Percentiles rank a stretch among this genome's conserved stretches.
phyloP scores from a whole-genome alignment of 2,113 vertebrate genomes.

The Microcebus tavaratra region DNA sequence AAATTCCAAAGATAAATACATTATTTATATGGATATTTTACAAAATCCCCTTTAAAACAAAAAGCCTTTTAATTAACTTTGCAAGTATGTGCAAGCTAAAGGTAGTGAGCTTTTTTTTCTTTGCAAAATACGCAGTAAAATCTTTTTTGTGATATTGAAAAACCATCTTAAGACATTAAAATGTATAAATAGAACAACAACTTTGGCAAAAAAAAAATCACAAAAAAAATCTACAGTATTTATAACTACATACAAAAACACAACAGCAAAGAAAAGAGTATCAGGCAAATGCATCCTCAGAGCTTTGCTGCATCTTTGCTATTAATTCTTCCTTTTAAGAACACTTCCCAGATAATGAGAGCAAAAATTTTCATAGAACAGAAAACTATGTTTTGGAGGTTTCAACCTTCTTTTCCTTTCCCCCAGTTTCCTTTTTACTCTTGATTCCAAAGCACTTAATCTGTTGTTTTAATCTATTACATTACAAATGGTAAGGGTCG shows the following conservation, averaged over 20 bases:
- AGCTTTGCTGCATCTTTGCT: slow-evolving; percentile 86
- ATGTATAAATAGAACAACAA: slow-evolving; percentile 97
- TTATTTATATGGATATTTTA: slow-evolving; percentile 99
- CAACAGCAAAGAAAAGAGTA: slow-evolving; percentile 92
- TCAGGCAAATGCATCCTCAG: slow-evolving; percentile 88
- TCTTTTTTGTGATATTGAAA: slow-evolving; percentile 90
- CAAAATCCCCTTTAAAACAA: slow-evolving; percentile 92
- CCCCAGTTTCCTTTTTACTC: slow-evolving; percentile 69
- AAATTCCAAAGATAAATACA: slow-evolving; percentile 99
- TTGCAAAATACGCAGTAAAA: slow-evolving; percentile 92
- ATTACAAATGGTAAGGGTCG: slow-evolving; percentile 66
- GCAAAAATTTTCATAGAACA: slow-evolving; percentile 83
- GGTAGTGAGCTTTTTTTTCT: slow-evolving; percentile 93
- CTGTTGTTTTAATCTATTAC: slow-evolving; percentile 66
- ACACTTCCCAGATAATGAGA: slow-evolving; percentile 91
- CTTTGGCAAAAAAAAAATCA: slow-evolving; percentile 95
- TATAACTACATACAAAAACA: slow-evolving; percentile 95
- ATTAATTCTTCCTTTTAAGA: slow-evolving; percentile 86
- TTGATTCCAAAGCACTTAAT: slow-evolving; percentile 76
- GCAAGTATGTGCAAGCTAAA: slow-evolving; percentile 90
- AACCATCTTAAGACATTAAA: slow-evolving; percentile 96
- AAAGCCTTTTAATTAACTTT: slow-evolving; percentile 88
- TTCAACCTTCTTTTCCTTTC: slow-evolving; percentile 51
- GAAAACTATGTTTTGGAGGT: slow-evolving; percentile 77
- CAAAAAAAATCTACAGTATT: slow-evolving; percentile 92